Conservation (phyloP, 2,888 invertebrate species). For the Nebria brevicollis region DNA sequence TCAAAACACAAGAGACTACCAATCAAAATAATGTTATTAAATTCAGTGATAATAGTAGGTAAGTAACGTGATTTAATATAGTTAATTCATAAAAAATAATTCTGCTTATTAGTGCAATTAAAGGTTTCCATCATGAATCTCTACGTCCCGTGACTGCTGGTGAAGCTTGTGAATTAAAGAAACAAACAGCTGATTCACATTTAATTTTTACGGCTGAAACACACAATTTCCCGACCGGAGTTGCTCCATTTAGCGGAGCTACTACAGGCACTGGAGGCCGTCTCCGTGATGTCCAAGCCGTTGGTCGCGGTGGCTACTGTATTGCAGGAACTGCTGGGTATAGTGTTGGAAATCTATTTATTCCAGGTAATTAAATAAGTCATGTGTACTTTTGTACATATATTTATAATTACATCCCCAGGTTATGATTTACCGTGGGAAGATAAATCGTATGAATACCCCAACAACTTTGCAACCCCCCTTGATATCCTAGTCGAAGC, state of each 20-base stretch:
- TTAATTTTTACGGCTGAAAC: slow-evolving; percentile 98
- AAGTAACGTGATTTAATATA: slow-evolving; percentile 35
- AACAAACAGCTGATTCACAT: slow-evolving; percentile 75
- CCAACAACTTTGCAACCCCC: slow-evolving; percentile 89
- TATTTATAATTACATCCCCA: slow-evolving; percentile 55
- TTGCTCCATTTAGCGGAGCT: slow-evolving; percentile 97
- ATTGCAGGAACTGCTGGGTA: slow-evolving; percentile 98
- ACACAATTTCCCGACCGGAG: slow-evolving; percentile 97
- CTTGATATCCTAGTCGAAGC: slow-evolving; percentile 93
- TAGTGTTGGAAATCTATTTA: slow-evolving; percentile 90
- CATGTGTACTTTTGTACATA: background rate
- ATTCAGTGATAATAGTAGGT: slow-evolving; percentile 97
- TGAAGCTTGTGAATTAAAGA: slow-evolving; percentile 68
- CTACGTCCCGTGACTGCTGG: slow-evolving; percentile 77
- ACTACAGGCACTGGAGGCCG: slow-evolving; percentile 98
- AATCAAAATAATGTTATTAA: slow-evolving; percentile 96
- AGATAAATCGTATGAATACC: slow-evolving; percentile 77
- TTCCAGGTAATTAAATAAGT: slow-evolving; percentile 74
- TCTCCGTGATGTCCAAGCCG: slow-evolving; percentile 93
- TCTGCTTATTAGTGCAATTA: slow-evolving; percentile 80
- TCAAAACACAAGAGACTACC: slow-evolving; percentile 84
- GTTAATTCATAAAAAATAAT: background rate
- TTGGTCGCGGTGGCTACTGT: slow-evolving; percentile 92
- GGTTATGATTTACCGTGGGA: slow-evolving; percentile 92
- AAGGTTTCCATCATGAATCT: slow-evolving; percentile 78